Evolutionary conservation across 2,888 invertebrate genomes (phyloP).

Genomic region (Euplagia quadripunctaria): DNA sequence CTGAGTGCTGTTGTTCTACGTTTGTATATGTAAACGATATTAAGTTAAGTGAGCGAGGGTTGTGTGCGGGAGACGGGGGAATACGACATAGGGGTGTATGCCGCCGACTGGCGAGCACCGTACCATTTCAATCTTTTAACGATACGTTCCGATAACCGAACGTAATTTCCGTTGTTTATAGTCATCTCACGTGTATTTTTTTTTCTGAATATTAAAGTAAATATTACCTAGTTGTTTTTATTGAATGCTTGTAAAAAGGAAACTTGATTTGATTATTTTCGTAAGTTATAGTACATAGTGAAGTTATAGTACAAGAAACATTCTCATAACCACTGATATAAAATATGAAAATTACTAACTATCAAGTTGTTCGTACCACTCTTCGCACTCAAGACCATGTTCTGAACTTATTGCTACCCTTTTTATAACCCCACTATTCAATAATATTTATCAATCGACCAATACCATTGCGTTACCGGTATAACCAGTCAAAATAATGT

Average conservation of each 20-base stretch:
- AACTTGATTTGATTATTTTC: slow-evolving; percentile 20
- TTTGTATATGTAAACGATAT: neutral
- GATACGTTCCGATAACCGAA: slow-evolving; percentile 48
- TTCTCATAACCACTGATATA: no score
- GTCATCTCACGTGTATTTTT: slow-evolving; percentile 45
- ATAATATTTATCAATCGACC: no score
- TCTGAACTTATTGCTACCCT: no score
- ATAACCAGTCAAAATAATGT: no score
- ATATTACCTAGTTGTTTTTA: slow-evolving; percentile 9
- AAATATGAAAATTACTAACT: no score
- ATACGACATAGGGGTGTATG: slow-evolving; percentile 19
- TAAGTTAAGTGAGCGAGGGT: slow-evolving; percentile 9
- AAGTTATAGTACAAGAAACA: no score
- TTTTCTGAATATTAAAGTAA: slow-evolving; percentile 26
- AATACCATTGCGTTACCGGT: no score
- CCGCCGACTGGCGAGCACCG: slow-evolving; percentile 32
- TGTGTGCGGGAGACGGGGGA: neutral
- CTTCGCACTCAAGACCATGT: no score
- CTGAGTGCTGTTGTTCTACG: neutral
- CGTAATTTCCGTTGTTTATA: slow-evolving; percentile 48
- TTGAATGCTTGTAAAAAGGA: slow-evolving; percentile 6
- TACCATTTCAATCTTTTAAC: slow-evolving; percentile 43
- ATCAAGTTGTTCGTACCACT: no score
- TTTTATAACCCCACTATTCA: no score
- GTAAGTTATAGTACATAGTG: neutral